Base-by-base conservation (phyloP, 2,888 invertebrate genomes). In the Exephanes ischioxanthus region DNA sequence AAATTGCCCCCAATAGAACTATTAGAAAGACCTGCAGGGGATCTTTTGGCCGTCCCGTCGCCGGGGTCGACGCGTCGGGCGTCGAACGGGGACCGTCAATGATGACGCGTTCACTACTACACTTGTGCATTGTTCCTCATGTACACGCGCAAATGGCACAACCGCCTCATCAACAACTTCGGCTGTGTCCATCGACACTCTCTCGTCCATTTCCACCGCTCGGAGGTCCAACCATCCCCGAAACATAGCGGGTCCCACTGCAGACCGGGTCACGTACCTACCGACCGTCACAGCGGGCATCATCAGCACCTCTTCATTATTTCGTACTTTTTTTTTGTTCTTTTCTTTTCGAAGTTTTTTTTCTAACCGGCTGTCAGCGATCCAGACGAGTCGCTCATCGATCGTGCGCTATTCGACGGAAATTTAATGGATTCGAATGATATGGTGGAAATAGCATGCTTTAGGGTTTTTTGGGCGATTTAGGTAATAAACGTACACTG, bases 1-100 rank as follows among this genome's bases (percentile, higher is more conserved):
- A 72, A 85, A 89, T 87, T 87, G 84, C 88, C 89, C 84, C 84
- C 86, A 88, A 89, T 88, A 89, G 84, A 89, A 86, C 84, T 53
- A 86, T 89, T 84, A 72, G 75, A 82, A 84, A 82, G 88, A 88
- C 88, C 89, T 87, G 90, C 67, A 80, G 85, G 70, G 86, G 72
- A 66, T 80, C 66, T 75, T 11, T 37, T 78, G 58, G 53, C 6
- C 30, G 5, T 70, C 16, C 51, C 22, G 51, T 37, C 37, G 51
- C 19, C 33, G 63, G 61, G 33, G 6, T 72, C 53, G 33, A 11
- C 55, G 30, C 58, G 45, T 48, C 41, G 63, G 48, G 33, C 22
- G 22, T 66, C 66, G 66, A 30, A 7, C 66, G n/a, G n/a, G 14
- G 53, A 76, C 45, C 26, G 19, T 22, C 33, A 30, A 30, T 48